Conservation (phyloP, 2,797 vertebrate genomes). For the Oreochromis grahami region DNA sequence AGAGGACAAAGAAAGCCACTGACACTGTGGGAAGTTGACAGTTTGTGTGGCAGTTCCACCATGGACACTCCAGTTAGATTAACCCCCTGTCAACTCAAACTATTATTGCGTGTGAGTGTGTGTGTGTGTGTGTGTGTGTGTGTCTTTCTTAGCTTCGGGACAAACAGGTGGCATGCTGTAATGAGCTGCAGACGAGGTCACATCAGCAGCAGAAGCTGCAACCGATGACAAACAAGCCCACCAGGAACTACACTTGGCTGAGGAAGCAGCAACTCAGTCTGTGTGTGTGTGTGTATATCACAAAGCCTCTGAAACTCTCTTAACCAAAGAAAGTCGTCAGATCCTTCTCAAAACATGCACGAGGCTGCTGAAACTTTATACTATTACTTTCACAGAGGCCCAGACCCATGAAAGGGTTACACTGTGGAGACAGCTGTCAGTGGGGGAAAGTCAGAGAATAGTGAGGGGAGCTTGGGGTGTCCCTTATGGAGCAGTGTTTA, state of each 20-base stretch:
- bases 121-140: not conserved
- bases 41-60: slow-evolving; percentile 42
- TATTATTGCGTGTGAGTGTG: slow-evolving; percentile 4
- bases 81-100: slow-evolving; percentile 59
- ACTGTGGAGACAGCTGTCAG: slow-evolving; percentile 71
- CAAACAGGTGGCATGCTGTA: slow-evolving; percentile 80
- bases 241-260: slow-evolving; percentile 44
- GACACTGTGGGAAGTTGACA: slow-evolving; percentile 55
- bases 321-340: slow-evolving; percentile 8
- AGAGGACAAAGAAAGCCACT: slow-evolving; percentile 67
- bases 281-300: not conserved
- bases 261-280: not conserved
- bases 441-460: slow-evolving; percentile 5
- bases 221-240: slow-evolving; percentile 70
- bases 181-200: slow-evolving; percentile 74
- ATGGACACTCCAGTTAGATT: slow-evolving; percentile 65
- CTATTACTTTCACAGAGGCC: slow-evolving; percentile 47
- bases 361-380: slow-evolving; percentile 40
- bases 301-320: slow-evolving; percentile 9
- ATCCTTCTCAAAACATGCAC: slow-evolving; percentile 31
- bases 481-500: slow-evolving; percentile 31
- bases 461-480: not conserved
- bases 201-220: slow-evolving; percentile 67
- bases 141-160: slow-evolving; percentile 60
- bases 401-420: slow-evolving; percentile 59